Percentiles rank a stretch among this genome's conserved stretches.
These are phyloP conservation scores for Myotis yumanensis DNA, from an alignment of 2,113 vertebrate species.

Conservation along the genomic window DNA sequence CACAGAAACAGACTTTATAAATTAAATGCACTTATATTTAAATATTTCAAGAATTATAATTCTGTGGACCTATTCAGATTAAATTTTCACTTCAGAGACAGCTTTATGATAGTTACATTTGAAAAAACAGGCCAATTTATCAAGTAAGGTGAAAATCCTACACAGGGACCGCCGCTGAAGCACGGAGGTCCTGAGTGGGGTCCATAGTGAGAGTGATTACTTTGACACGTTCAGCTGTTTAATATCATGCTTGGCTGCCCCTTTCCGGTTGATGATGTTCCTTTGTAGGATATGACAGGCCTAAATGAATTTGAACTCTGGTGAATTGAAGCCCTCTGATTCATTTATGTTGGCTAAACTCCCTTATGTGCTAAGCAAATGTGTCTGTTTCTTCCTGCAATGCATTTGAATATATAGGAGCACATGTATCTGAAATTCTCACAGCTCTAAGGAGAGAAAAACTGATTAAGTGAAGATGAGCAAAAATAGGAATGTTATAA, in stretches of 20 bases:
- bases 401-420: constrained; percentile 37
- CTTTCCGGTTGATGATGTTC: constrained; percentile 79
- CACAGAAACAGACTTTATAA: constrained; percentile 2
- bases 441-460: not conserved
- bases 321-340: constrained; percentile 80
- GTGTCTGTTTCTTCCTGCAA: constrained; percentile 41
- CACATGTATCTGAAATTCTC: not conserved
- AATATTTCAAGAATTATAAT: constrained; percentile 49
- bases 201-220: constrained; percentile 77
- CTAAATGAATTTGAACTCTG: constrained; percentile 80
- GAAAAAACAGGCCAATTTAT: constrained; percentile 62
- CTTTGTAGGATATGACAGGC: constrained; percentile 80
- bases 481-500: not conserved
- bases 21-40: constrained; percentile 27
- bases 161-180: constrained; percentile 63
- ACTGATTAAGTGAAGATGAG: not conserved
- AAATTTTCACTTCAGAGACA: constrained; percentile 57
- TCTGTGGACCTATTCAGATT: constrained; percentile 34
- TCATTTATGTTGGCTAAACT: constrained; percentile 79
- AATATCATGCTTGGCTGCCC: constrained; percentile 84
- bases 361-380: constrained; percentile 59
- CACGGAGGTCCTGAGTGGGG: constrained; percentile 54
- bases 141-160: constrained; percentile 64
- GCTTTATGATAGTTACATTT: constrained; percentile 52
- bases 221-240: constrained; percentile 85